Evolutionary conservation across 2,888 invertebrate genomes (phyloP).

Genomic region (Pyrgus malvae): DNA sequence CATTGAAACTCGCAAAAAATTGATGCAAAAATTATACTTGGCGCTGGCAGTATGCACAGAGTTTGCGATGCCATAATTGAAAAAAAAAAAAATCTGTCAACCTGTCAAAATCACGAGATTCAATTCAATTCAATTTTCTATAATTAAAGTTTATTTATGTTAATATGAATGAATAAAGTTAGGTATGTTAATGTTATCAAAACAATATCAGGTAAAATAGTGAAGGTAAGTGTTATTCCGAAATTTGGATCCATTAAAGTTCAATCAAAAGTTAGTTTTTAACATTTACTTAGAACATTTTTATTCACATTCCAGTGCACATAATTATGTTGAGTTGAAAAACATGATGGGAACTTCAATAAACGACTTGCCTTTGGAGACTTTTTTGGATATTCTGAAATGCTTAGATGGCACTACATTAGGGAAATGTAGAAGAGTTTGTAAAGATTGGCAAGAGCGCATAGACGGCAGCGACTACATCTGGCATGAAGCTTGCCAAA

Average conservation of each 20-base stretch:
- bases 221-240: not conserved
- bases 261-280: no score
- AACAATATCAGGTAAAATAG: no score
- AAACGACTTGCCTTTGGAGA: slow-evolving; percentile 56
- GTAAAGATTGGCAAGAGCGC: slow-evolving; percentile 55
- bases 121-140: slow-evolving; percentile 2
- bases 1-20: no score
- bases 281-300: no score
- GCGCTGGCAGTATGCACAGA: no score
- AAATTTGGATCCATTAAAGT: no score
- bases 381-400: slow-evolving; percentile 57
- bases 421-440: slow-evolving; percentile 58
- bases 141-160: not conserved
- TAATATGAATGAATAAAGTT: no score
- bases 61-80: no score
- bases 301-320: slow-evolving; percentile 5
- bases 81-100: not conserved
- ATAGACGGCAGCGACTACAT: slow-evolving; percentile 54
- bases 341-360: slow-evolving; percentile 40
- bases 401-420: slow-evolving; percentile 54
- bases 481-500: slow-evolving; percentile 57
- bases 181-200: no score
- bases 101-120: slow-evolving; percentile 60
- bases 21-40: no score
- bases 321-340: not conserved